Conservation (phyloP, 2,888 invertebrate species). For the Gymnoscelis rufifasciata region DNA sequence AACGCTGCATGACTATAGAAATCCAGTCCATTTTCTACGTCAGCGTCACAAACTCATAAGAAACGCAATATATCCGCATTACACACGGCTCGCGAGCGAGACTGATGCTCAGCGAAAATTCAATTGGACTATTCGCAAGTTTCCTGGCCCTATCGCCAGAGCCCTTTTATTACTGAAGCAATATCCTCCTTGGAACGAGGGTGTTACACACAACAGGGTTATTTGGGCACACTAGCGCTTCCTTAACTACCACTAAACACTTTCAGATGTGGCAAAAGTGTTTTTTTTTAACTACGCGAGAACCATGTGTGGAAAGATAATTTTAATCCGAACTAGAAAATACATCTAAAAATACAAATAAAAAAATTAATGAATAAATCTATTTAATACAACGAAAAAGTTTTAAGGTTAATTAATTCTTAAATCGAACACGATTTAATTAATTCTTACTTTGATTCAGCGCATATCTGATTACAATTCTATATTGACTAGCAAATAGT, state of each 20-base stretch:
- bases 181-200: constrained; percentile 35
- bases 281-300: neutral
- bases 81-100: constrained; percentile 14
- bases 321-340: too few species aligned
- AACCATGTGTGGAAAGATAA: too few species aligned
- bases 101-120: constrained; percentile 18
- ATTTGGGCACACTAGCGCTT: constrained; percentile 38
- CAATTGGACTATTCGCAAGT: constrained; percentile 16
- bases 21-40: constrained; percentile 7
- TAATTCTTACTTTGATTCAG: too few species aligned
- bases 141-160: constrained; percentile 19
- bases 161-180: constrained; percentile 43
- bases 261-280: constrained; percentile 30
- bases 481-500: too few species aligned
- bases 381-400: too few species aligned
- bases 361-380: too few species aligned
- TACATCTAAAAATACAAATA: too few species aligned
- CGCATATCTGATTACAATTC: too few species aligned
- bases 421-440: too few species aligned
- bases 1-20: too few species aligned
- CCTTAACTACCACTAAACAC: constrained; percentile 43
- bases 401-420: too few species aligned
- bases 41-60: constrained; percentile 12
- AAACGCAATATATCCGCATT: constrained; percentile 14
- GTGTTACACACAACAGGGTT: constrained; percentile 38